Evolutionary conservation across 2,888 invertebrate species (phyloP), one percentile per base, ranked within the genome.

Genomic region (Euphydryas editha): DNA sequence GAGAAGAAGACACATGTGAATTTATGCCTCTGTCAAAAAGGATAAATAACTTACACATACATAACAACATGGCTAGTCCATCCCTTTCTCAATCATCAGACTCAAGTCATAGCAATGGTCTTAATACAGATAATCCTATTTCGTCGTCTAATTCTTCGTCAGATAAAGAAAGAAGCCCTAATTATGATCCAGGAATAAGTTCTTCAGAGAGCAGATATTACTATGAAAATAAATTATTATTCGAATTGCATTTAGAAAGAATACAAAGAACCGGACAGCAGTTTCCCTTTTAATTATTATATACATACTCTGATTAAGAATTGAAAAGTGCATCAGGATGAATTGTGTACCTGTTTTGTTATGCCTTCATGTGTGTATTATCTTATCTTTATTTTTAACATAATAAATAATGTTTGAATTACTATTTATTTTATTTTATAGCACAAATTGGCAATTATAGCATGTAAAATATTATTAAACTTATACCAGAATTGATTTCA

Each of bases 1-100:
- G 96, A 68, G 95, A 95, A 81, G 96, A 97, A 79, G 97, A 97
- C 75, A 93, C 94, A 44, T 94, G 94, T 78, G 97, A 97, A 80
- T 97, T 97, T 78, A 96, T 96, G 94, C 98, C 98, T 62, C 88
- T 98, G 61, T 97, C 97, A 15, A 98, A 98, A 86, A 94, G 98
- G 80, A 98, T 98, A 77, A 98, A 98, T 84, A 97, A 97, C 90
- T 93, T 98, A 60, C 97, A 97, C 80, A 95, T 97, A 76, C 96
- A 96, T 81, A 94, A 94, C 82, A 93, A 85, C 72, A 80, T 92
- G 42, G 76, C 79, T n/a, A 84, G 75, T 72, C 73, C 81, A 57
- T 75, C 75, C 73, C 67, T 75, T 70, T 72, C 71, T 57, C 86
- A 84, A 73, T 75, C 79, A 46, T 82, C 82, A 78, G 85, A 85